These are phyloP conservation scores for Drosophila robusta DNA, from an alignment of 2,888 invertebrate genomes.

Conservation along the genomic window DNA sequence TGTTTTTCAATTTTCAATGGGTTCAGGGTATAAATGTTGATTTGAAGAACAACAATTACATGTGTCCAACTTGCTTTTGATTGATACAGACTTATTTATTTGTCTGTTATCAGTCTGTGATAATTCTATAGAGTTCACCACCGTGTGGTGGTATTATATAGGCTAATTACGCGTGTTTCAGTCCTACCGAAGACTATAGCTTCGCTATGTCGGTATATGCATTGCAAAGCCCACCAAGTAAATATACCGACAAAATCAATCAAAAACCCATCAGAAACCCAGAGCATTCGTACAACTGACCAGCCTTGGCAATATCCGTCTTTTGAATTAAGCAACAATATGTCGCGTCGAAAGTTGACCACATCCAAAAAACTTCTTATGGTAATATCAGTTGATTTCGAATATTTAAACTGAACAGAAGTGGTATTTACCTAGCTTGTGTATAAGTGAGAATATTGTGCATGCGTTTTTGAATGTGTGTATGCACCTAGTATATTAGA, in stretches of 20 bases:
- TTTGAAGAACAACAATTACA: constrained; percentile 9
- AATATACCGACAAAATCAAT: constrained; percentile 57
- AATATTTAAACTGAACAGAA: constrained; percentile 58
- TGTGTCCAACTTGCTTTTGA: constrained; percentile 6
- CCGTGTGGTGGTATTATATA: constrained; percentile 25
- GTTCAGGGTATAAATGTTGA: neutral
- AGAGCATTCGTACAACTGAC: constrained; percentile 2
- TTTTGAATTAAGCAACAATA: constrained; percentile 14
- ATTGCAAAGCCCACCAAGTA: constrained; percentile 26
- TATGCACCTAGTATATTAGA: neutral
- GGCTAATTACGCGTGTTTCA: constrained; percentile 42
- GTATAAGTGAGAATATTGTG: constrained; percentile 2
- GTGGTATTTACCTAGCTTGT: neutral
- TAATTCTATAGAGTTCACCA: constrained; percentile 16
- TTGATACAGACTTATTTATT: constrained; percentile 8
- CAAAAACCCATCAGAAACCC: constrained; percentile 66
- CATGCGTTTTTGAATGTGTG: constrained; percentile 15
- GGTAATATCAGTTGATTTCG: constrained; percentile 60
- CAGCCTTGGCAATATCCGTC: constrained; percentile 23
- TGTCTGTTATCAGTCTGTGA: constrained; percentile 34
- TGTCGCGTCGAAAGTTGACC: constrained; percentile 11
- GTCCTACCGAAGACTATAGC: constrained; percentile 17
- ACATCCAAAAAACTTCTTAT: constrained; percentile 4
- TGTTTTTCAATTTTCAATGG: too few relatives aligned
- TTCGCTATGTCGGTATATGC: constrained; percentile 6